Conservation (phyloP, 2,113 vertebrate genomes). For the Seriola rivoliana region DNA sequence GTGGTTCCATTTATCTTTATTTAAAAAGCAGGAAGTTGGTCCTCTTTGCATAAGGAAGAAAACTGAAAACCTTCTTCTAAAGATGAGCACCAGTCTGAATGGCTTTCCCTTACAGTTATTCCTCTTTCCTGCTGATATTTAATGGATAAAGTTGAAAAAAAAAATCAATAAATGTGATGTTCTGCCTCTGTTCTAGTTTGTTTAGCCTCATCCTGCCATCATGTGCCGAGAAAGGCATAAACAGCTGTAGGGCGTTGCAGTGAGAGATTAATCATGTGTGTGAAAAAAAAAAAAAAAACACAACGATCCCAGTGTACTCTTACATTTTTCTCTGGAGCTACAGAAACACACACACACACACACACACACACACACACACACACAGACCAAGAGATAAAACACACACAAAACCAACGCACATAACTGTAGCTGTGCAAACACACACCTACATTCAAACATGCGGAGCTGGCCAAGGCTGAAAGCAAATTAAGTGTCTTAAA, state of each 20-base stretch:
- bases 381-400: neutral
- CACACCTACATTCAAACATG: neutral
- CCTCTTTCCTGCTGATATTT: neutral
- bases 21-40: neutral
- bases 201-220: conserved; percentile 35
- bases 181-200: conserved; percentile 30
- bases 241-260: conserved; percentile 16
- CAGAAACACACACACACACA: conserved; percentile 7
- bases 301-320: conserved; percentile 46
- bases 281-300: conserved; percentile 7
- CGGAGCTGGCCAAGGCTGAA: neutral
- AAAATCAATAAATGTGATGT: conserved; percentile 22
- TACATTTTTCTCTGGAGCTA: conserved; percentile 37
- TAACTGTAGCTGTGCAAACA: neutral
- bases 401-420: conserved; percentile 2
- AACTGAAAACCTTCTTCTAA: neutral
- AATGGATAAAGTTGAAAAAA: neutral
- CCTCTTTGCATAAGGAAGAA: conserved; percentile 15
- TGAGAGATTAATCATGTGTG: conserved; percentile 49
- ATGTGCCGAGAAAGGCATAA: conserved; percentile 39
- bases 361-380: conserved; percentile 1
- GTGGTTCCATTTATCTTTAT: neutral
- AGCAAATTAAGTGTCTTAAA: conserved; percentile 20
- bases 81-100: neutral
- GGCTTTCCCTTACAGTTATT: neutral